A percentile compares a stretch with the other conserved stretches of the same genome.
Evolutionary conservation across 2,888 invertebrate species (phyloP).

Genomic region (Metallyticus violacea): DNA sequence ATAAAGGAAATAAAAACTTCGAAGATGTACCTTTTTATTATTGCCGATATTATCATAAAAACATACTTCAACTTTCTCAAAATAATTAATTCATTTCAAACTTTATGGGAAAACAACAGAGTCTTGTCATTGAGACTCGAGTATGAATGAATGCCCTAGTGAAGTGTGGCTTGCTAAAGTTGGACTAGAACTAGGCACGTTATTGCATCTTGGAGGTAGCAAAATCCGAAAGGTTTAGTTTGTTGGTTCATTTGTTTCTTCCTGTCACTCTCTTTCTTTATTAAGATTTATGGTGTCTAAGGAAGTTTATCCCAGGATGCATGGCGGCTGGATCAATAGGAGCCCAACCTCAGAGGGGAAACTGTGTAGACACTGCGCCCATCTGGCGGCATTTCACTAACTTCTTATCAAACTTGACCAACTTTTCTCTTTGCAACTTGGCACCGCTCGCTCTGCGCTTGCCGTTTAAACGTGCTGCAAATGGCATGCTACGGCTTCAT

Average conservation of each 20-base stretch:
- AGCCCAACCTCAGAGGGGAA: background rate
- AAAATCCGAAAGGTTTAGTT: too few species aligned
- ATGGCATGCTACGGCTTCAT: background rate
- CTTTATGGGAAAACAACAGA: too few species aligned
- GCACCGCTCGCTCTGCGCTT: background rate
- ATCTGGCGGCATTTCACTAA: background rate
- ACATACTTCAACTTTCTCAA: too few species aligned
- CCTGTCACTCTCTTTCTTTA: background rate
- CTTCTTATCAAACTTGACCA: background rate
- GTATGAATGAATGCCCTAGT: too few species aligned
- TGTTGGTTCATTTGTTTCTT: background rate
- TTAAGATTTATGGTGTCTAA: background rate
- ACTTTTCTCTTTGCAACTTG: background rate
- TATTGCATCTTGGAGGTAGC: too few species aligned
- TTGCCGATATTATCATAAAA: too few species aligned
- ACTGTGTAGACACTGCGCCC: background rate
- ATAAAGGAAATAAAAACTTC: too few species aligned
- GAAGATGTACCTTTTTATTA: too few species aligned
- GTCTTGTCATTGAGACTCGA: too few species aligned
- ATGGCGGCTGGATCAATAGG: background rate
- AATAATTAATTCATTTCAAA: too few species aligned
- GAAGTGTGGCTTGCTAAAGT: too few species aligned
- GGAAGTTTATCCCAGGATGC: background rate
- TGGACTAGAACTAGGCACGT: too few species aligned
- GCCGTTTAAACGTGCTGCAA: background rate